Base-by-base conservation (phyloP, 2,113 vertebrate species). In the Ctenodactylus gundi region DNA sequence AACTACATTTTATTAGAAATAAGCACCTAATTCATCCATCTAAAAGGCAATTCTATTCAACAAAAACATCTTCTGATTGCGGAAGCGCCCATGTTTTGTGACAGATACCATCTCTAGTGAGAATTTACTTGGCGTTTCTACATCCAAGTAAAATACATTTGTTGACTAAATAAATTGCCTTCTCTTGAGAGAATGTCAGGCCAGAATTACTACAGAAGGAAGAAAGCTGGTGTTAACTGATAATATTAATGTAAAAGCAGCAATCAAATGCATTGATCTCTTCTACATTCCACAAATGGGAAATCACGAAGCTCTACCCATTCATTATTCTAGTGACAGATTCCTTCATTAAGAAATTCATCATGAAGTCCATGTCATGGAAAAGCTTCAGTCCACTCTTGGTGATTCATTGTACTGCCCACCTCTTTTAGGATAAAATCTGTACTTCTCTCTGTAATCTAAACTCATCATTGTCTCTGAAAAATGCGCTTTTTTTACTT, bases 201-300 rank as follows among this genome's bases (percentile, higher is more conserved):
- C 81, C 93, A 93, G 51, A 94, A 72, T 97, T 96, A 93, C 93
- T 80, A 98, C 97, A 85, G 20, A 96, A 36, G 0, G 82, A 93
- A 97, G 95, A 95, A 95, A 64, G 27, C 75, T 97, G 93, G 27
- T 60, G 87, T 58, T 98, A 91, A 95, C 67, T 80, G 78, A 89
- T 91, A 97, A 97, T 97, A 97, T 78, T 97, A 98, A 97, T 98
- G 89, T 78, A 96, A 95, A 97, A 96, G 83, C 91, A 90, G 81
- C 81, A 97, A 98, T 98, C 97, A 97, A 97, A 87, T 75, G 10
- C 81, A 98, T 97, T 96, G 97, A 98, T 97, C 84, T 97, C 90
- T 95, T 89, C 36, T 96, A 94, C 65, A 97, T 96, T 76, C 34
- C 78, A 76, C 78, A 36, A 29, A 93, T 97, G 96, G 93, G 96